Conservation (phyloP, 1,140 invertebrate species). For the Drosophila serrata region DNA sequence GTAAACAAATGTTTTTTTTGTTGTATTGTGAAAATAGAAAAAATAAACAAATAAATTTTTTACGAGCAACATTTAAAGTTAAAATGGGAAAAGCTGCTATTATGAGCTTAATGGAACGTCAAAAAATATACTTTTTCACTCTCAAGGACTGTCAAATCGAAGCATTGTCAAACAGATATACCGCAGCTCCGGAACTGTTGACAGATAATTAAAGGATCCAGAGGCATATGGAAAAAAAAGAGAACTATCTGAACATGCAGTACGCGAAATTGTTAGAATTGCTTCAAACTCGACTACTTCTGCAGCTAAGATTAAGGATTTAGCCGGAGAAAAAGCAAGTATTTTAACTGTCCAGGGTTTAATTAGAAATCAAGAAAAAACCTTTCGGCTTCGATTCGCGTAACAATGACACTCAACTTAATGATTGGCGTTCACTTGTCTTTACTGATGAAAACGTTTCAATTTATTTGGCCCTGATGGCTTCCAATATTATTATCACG, state of each 20-base stretch:
- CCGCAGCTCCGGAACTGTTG: conserved; percentile 16
- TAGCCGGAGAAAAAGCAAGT: conserved; percentile 25
- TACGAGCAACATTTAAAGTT: too few species aligned
- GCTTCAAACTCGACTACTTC: conserved; percentile 13
- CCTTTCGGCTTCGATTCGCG: conserved; percentile 28
- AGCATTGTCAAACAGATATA: conserved; percentile 37
- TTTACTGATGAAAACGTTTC: conserved; percentile 39
- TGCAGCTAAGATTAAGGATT: conserved; percentile 25
- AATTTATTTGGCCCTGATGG: conserved; percentile 10
- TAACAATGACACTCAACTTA: conserved; percentile 31
- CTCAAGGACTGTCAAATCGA: conserved; percentile 1
- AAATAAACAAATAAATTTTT: too few species aligned
- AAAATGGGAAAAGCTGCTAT: too few species aligned
- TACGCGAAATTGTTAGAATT: conserved; percentile 9
- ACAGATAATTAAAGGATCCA: conserved; percentile 17
- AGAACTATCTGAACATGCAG: conserved; percentile 2
- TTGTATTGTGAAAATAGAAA: too few species aligned
- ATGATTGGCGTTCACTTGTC: conserved; percentile 34
- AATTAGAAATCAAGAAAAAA: too few species aligned
- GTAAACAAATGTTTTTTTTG: too few species aligned
- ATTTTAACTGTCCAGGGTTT: too few species aligned
- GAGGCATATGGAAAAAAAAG: conserved; percentile 6
- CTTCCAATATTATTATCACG: conserved; percentile 24
- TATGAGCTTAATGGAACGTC: too few species aligned
- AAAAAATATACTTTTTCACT: too few species aligned